Conservation (phyloP, 1,140 invertebrate species). For the Macrotrachela quadricornifera region DNA sequence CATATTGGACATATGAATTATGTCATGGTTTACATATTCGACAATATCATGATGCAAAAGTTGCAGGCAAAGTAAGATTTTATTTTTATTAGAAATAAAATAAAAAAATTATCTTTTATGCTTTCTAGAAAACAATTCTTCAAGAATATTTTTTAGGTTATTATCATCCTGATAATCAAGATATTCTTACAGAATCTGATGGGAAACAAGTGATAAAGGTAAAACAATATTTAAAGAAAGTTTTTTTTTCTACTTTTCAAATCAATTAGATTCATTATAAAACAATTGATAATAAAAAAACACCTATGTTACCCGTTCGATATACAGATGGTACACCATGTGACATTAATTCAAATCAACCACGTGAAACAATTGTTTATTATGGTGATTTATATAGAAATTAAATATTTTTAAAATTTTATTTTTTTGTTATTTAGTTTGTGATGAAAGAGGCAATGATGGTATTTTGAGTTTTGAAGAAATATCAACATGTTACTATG, state of each 20-base stretch:
- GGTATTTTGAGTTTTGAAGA: constrained; percentile 4
- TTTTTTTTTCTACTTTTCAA: neutral
- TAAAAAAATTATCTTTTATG: neutral
- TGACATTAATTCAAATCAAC: constrained; percentile 1
- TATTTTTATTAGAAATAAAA: neutral
- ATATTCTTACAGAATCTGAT: neutral
- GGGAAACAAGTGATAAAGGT: too few species aligned
- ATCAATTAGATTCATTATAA: neutral
- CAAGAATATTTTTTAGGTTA: constrained; percentile 5
- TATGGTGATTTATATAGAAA: neutral
- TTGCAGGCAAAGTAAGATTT: neutral
- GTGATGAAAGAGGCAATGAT: constrained; percentile 6
- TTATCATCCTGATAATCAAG: constrained; percentile 1
- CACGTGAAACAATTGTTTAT: constrained; percentile 2
- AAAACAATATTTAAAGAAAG: too few species aligned
- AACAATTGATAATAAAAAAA: neutral
- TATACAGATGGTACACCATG: constrained; percentile 8
- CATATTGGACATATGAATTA: constrained; percentile 89
- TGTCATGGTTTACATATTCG: constrained; percentile 71
- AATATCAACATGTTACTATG: constrained; percentile 6
- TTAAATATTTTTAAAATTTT: neutral
- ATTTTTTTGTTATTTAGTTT: neutral
- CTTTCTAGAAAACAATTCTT: neutral
- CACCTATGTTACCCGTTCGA: neutral
- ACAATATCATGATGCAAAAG: constrained; percentile 54